Conservation (phyloP, 2,797 vertebrate species). For the Phrynocephalus guinanensis region DNA sequence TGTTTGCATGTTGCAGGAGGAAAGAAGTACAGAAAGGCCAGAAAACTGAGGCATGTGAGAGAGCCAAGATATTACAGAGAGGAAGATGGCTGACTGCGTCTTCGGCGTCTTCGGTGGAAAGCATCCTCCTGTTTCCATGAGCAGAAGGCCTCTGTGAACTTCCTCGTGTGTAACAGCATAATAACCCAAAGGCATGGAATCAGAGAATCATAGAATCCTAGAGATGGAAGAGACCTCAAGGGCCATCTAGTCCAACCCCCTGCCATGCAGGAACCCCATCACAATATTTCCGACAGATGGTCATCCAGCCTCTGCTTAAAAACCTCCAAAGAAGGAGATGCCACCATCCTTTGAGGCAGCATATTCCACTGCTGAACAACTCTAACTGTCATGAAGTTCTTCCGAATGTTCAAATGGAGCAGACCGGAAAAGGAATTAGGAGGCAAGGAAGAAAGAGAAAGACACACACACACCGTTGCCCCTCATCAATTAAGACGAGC, state of each 20-base stretch:
- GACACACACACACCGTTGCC: not conserved
- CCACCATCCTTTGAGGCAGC: no score
- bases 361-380: no score
- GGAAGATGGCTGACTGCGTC: not conserved
- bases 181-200: slow-evolving; percentile 4
- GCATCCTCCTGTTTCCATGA: not conserved
- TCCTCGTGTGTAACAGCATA: slow-evolving; percentile 8
- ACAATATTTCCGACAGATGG: no score
- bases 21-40: not conserved
- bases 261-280: no score
- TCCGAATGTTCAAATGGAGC: not conserved
- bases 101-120: not conserved
- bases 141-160: not conserved
- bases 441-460: not conserved
- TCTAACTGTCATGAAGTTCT: no score
- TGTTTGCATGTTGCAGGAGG: not conserved
- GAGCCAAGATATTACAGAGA: not conserved
- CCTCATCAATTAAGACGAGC: slow-evolving; percentile 69
- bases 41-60: not conserved
- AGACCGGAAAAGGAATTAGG: not conserved
- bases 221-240: no score
- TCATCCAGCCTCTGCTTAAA: no score
- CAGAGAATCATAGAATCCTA: no score
- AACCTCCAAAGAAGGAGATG: no score
- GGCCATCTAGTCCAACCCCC: no score